Evolutionary conservation across 2,888 invertebrate genomes (phyloP), one percentile per base, ranked within the genome.

Genomic region (Dicycla oo): DNA sequence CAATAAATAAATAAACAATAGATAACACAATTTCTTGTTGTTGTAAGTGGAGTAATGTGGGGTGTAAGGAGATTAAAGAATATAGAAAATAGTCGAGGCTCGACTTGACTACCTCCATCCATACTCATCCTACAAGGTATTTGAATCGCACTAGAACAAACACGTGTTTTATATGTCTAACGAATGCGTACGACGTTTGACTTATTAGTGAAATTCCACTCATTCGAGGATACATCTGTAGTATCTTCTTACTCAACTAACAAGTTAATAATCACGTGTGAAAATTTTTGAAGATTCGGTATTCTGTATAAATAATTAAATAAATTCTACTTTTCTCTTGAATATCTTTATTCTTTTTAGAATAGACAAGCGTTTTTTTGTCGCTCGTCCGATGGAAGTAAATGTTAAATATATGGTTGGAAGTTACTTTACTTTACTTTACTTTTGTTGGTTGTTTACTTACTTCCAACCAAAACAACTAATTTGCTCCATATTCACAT

Each of bases 251-350:
- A 63, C n/a, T 49, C 47, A 30, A 49, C 34, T 60, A 61, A n/a
- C 11, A 40, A 58, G 43, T 8, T 26, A 30, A 43, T 45, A 51
- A 34, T 51, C 64, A 73, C 54, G 73, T 30, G 63, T 78, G 64
- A 7, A 47, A 40, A 65, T 65, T n/a, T 45, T 49, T 60, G 53
- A 34, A 1, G 18, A 34, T 45, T 43, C 43, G 30, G 7, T 64
- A 51, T 34, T 56, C 45, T 58, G 54, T 49, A 53, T 30, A 18
- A 43, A 10, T 47, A 47, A 40, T 40, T 18, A 20, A 30, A 26
- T 43, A 20, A 53, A 8, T 13, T 58, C 10, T n/a, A 49, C n/a
- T 40, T 13, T 38, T 43, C 2, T 60, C 13, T 40, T 30, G 1
- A 38, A 20, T 15, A 5, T 26, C 3, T 20, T n/a, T 51, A 53